Evolutionary conservation across 2,888 invertebrate genomes (phyloP), one percentile per base, ranked within the genome.

Genomic region (Plagiodera versicolora): DNA sequence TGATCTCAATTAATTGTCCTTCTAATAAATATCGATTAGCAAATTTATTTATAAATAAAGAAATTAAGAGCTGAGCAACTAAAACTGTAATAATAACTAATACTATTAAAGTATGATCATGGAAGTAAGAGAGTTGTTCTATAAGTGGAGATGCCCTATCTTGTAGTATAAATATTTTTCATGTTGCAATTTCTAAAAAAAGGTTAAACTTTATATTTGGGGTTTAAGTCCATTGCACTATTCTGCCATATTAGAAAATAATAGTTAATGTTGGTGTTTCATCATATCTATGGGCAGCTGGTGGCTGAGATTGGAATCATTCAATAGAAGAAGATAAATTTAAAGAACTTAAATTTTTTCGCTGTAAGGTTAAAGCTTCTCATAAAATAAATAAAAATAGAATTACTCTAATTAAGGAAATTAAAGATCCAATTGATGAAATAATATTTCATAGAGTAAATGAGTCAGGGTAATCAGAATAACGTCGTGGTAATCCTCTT

Each of bases 401-500:
- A 69, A 90, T 79, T 67, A 87, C 83, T 69, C 86, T 86, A 11
- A 89, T 89, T 82, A 89, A 77, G 64, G 52, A 52, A 19, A 52
- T 52, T 52, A 52, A 39, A 28, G 87, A 87, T n/a, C 89, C 89
- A 75, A 88, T 81, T 3, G 88, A 87, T 20, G 88, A 89, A 61
- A 89, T 73, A 67, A 86, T 75, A 83, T 90, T 90, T 87, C 89
- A 89, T 57, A 60, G 9, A 20, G 54, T 56, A 46, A 60, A 69
- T 17, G 61, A 48, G 58, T 69, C 65, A n/a, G 67, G 67, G 16
- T 65, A 68, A 49, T 69, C 66, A 6, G 89, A 87, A 54, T 90
- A 90, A 63, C 91, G 90, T 58, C 91, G 90, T 49, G 90, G 91
- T 80, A 91, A 90, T 0, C 88, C 88, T 24, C 82, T 83, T 80